A percentile compares a stretch with the other conserved stretches of the same genome.
These are phyloP conservation scores for Drosophila willistoni DNA, from an alignment of 1,140 invertebrate genomes.

Conservation along the genomic window DNA sequence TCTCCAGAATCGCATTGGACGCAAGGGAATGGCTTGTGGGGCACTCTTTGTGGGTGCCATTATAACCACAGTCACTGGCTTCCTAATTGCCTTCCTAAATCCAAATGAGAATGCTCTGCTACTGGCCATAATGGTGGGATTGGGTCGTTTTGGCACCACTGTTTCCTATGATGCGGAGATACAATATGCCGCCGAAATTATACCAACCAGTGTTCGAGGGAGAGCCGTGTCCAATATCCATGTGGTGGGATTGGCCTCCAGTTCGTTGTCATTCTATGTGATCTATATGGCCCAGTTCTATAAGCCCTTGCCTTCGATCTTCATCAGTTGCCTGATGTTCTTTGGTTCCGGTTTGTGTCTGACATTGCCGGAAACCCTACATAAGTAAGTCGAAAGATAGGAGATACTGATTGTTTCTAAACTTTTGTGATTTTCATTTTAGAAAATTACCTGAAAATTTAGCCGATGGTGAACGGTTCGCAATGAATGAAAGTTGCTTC, in stretches of 20 bases:
- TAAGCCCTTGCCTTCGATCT: slow-evolving; percentile 84
- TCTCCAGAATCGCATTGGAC: slow-evolving; percentile 85
- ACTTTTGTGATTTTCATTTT: background rate
- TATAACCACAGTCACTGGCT: slow-evolving; percentile 82
- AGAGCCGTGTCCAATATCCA: slow-evolving; percentile 85
- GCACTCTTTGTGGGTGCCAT: slow-evolving; percentile 84
- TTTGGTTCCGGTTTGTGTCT: slow-evolving; percentile 84
- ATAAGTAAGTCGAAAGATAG: slow-evolving; percentile 65
- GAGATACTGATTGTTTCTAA: background rate
- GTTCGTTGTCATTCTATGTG: slow-evolving; percentile 72
- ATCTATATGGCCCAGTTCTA: slow-evolving; percentile 83
- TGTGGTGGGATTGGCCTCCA: slow-evolving; percentile 84
- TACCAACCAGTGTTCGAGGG: slow-evolving; percentile 86
- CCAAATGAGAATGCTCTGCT: slow-evolving; percentile 63
- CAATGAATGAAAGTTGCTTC: slow-evolving; percentile 83
- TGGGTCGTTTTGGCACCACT: slow-evolving; percentile 86
- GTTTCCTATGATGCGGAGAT: slow-evolving; percentile 86
- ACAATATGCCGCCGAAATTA: slow-evolving; percentile 87
- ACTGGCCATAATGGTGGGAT: slow-evolving; percentile 73
- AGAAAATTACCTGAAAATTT: slow-evolving; percentile 85
- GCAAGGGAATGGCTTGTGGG: slow-evolving; percentile 85
- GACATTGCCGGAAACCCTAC: slow-evolving; percentile 86
- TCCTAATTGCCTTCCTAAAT: slow-evolving; percentile 64
- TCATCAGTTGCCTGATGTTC: slow-evolving; percentile 85
- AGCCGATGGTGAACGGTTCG: slow-evolving; percentile 86